A percentile compares a stretch with the other conserved stretches of the same genome.
phyloP scores from a whole-genome alignment of 1,140 invertebrate species.

The Telenomus remus region DNA sequence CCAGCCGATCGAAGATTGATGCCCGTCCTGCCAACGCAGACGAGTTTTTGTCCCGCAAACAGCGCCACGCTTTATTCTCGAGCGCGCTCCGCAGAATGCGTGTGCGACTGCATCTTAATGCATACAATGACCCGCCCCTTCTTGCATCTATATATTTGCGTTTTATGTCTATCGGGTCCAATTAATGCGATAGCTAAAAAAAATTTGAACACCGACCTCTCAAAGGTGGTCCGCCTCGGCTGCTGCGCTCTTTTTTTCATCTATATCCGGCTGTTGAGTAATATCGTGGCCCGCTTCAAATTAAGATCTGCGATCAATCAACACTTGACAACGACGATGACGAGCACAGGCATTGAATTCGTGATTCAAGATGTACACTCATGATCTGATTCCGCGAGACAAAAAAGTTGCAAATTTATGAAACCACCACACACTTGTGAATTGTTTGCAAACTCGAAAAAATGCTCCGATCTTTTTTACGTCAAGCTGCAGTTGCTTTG shows the following conservation, averaged over 20 bases:
- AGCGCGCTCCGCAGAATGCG: conserved; percentile 36
- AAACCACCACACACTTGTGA: background rate
- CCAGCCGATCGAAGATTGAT: conserved; percentile 55
- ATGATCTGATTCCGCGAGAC: too few relatives aligned
- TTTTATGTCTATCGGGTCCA: conserved; percentile 57
- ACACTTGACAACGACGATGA: too few relatives aligned
- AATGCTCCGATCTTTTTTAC: conserved; percentile 7
- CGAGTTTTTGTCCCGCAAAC: conserved; percentile 52
- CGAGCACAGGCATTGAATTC: too few relatives aligned
- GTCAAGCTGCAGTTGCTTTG: conserved; percentile 12
- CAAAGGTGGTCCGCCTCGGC: conserved; percentile 37
- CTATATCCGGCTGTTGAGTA: too few relatives aligned
- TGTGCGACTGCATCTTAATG: conserved; percentile 55
- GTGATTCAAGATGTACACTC: too few relatives aligned
- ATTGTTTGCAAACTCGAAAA: conserved; percentile 9
- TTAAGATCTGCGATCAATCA: too few relatives aligned
- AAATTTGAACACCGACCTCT: conserved; percentile 34
- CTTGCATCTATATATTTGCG: conserved; percentile 59
- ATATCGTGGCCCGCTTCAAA: too few relatives aligned
- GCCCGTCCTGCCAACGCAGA: conserved; percentile 53
- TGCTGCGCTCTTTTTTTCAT: background rate
- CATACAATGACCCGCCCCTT: conserved; percentile 45
- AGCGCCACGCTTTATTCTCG: conserved; percentile 51
- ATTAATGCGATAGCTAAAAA: conserved; percentile 54
- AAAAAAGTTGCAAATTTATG: background rate